These are phyloP conservation scores for Cervus canadensis DNA, from an alignment of 2,113 vertebrate genomes.

Conservation along the genomic window DNA sequence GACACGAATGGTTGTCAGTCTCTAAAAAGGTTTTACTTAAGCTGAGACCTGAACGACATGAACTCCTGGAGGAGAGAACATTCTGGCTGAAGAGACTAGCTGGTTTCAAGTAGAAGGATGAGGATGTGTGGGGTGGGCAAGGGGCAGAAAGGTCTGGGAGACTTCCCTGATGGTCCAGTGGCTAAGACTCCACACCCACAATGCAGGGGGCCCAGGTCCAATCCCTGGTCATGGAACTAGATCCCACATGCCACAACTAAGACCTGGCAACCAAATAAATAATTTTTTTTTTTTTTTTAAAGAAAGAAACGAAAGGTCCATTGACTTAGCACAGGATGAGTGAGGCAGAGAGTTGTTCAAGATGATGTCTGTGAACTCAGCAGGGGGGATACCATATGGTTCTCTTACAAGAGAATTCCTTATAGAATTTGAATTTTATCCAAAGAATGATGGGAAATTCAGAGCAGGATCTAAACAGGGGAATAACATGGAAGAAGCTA, in stretches of 20 bases:
- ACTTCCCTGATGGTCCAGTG: not conserved
- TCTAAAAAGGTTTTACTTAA: not conserved
- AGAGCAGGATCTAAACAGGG: not conserved
- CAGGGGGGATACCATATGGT: not conserved
- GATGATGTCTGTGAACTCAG: not conserved
- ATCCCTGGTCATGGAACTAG: not conserved
- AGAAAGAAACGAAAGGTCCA: not conserved
- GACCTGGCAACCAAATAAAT: not conserved
- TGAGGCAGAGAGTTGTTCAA: not conserved
- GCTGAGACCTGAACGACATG: not conserved
- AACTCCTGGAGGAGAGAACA: not conserved
- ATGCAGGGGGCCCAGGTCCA: not conserved
- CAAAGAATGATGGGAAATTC: not conserved
- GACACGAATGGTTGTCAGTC: not conserved
- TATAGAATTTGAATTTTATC: not conserved
- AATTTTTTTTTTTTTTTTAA: no score
- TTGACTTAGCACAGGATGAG: not conserved
- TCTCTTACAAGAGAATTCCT: not conserved
- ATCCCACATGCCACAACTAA: not conserved
- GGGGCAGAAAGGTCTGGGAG: not conserved
- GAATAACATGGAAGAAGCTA: not conserved
- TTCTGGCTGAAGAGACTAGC: not conserved
- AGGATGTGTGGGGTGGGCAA: not conserved
- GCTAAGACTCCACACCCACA: not conserved
- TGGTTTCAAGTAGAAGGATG: not conserved